Evolutionary conservation across 92 coral and sea anemone species (phyloP), one percentile per base, ranked within the genome.

Genomic region (Palythoa caribaeorum): DNA sequence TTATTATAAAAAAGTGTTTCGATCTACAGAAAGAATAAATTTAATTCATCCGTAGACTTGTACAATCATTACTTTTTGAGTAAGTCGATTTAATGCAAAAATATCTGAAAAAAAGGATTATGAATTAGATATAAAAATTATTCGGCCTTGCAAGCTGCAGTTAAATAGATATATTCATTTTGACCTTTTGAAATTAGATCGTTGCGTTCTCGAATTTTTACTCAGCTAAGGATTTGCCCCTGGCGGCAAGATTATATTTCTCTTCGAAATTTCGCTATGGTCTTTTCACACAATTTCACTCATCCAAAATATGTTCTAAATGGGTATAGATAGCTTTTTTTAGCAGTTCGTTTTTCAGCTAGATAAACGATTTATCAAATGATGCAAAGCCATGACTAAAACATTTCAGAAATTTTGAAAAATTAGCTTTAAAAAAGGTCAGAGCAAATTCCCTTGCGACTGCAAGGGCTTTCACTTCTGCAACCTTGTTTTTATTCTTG

Each of bases 211-310:
- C 37, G 44, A 9, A 37, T 5, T 35, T 70, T 70, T 35, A 16
- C 48, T 9, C 38, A 20, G 40, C 40, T 20, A 7, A 70, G 73
- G 73, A 20, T 70, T 16, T 52, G 80, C 80, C 57, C 5, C 5
- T 17, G 75, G 44, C 51, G 71, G 21, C 13, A 55, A 5, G 35
- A 4, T 38, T 60, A 59, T 57, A 60, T 59, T 79, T 79, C 16
- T 59, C 44, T 16, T 79, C 20, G 15, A 44, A 28, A 54, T 80
- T 80, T 80, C 37, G 85, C 72, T 63, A 80, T 50, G 17, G 35
- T 9, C 6, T 15, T 79, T 37, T 17, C 4, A 19, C 71, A 60
- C 84, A 59, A 4, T 62, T 65, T 66, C 38, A 62, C 6, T 79
- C 53, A 78, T 36, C 39, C 38, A 35, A 70, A 70, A 35, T 28